Evolutionary conservation across 2,888 invertebrate species (phyloP).

Genomic region (Lithosia quadra): DNA sequence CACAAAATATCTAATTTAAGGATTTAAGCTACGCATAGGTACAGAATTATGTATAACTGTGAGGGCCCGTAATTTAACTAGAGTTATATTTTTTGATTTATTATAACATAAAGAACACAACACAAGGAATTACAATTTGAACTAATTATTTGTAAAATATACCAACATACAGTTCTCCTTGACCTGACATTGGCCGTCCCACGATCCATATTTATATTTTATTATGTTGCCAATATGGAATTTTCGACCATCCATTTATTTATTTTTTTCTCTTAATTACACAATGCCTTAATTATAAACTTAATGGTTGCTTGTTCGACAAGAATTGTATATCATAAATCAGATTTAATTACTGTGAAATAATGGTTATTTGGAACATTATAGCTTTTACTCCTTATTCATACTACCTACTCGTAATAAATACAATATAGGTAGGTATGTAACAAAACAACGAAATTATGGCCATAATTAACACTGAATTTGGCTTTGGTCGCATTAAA

Average conservation of each 20-base stretch:
- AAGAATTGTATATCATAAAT: constrained; percentile 10
- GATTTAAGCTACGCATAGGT: no score
- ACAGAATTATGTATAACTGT: no score
- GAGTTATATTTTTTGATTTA: no score
- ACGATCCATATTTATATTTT: not conserved
- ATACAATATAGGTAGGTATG: not conserved
- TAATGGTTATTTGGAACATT: constrained; percentile 9
- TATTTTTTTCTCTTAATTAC: constrained; percentile 27
- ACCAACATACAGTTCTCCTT: constrained; percentile 6
- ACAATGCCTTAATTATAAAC: constrained; percentile 8
- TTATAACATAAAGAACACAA: no score
- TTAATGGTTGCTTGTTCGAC: constrained; percentile 3
- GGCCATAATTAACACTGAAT: no score
- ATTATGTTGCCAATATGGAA: constrained; percentile 19
- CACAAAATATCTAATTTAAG: no score
- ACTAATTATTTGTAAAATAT: no score
- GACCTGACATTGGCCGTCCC: constrained; percentile 26
- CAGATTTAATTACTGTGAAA: constrained; percentile 15
- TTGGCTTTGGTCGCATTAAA: no score
- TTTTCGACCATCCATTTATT: constrained; percentile 18
- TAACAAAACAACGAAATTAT: not conserved
- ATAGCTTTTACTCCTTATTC: constrained; percentile 7
- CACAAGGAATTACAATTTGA: no score
- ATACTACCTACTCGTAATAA: not conserved
- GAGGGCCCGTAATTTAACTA: no score